Conservation (phyloP, 2,888 invertebrate species). For the Callinectes sapidus region DNA sequence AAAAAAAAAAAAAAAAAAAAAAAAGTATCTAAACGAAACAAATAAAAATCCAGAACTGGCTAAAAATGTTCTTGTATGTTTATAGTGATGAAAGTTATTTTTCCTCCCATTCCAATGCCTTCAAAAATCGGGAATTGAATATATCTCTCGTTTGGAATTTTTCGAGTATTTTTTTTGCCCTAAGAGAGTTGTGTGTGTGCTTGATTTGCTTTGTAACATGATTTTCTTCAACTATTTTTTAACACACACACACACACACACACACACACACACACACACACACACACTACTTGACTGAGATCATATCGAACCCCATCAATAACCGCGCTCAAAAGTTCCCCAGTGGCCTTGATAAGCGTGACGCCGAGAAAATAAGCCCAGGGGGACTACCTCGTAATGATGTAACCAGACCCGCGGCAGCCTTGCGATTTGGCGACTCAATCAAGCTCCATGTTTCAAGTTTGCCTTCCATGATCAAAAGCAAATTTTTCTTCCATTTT, state of each 20-base stretch:
- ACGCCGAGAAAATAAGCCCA: background rate
- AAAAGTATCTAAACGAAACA: too few relatives aligned
- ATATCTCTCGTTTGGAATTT: background rate
- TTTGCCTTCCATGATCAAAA: background rate
- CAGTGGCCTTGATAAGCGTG: background rate
- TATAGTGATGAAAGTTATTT: too few relatives aligned
- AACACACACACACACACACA: background rate
- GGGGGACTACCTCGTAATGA: background rate
- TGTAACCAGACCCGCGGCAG: background rate
- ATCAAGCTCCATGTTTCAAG: background rate
- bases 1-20: too few relatives aligned
- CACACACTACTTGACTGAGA: background rate
- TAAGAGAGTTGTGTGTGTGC: background rate
- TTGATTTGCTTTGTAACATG: background rate
- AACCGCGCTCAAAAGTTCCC: background rate
- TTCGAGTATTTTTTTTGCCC: too few relatives aligned
- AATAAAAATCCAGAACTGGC: too few relatives aligned
- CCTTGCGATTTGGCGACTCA: background rate
- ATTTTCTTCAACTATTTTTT: background rate
- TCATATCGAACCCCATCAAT: background rate
- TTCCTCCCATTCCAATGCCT: background rate
- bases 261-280: background rate
- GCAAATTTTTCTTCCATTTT: background rate
- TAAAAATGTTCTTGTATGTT: too few relatives aligned
- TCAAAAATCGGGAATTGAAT: background rate